Conservation (phyloP, 2,113 vertebrate genomes). For the Aptenodytes patagonicus region DNA sequence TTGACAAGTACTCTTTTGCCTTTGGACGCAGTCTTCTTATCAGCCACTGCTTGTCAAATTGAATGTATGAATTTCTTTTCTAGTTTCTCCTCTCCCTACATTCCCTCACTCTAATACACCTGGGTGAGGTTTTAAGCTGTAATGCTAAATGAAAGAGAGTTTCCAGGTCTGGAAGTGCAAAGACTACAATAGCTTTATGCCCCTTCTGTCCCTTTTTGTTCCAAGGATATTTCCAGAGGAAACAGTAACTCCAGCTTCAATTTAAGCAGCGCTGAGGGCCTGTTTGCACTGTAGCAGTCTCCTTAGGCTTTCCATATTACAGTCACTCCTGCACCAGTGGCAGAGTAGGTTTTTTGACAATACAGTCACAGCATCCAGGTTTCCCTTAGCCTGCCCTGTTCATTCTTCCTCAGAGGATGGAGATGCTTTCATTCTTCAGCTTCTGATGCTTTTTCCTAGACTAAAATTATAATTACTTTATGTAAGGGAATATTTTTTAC, state of each 20-base stretch:
- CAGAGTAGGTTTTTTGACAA: not conserved
- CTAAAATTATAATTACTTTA: not conserved
- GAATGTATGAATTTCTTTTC: not conserved
- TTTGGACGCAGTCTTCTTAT: not conserved
- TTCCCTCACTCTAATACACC: accelerated
- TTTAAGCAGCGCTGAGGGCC: not conserved
- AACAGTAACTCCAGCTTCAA: not conserved
- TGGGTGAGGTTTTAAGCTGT: not conserved
- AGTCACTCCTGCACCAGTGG: not conserved
- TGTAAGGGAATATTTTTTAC: not conserved
- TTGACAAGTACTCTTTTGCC: not conserved
- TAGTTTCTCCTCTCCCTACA: not conserved
- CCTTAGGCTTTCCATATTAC: not conserved
- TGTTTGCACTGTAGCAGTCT: not conserved
- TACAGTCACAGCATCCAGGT: not conserved
- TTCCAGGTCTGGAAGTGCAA: not conserved
- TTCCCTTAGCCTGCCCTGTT: not conserved
- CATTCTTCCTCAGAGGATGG: not conserved
- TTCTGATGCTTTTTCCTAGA: not conserved
- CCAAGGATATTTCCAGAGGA: not conserved
- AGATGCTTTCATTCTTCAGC: not conserved
- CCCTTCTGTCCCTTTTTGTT: not conserved
- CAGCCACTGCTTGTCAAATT: not conserved
- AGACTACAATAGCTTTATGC: not conserved
- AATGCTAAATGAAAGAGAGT: not conserved